Evolutionary conservation across 2,113 vertebrate genomes (phyloP).

Genomic region (Hirundichthys speculiger): DNA sequence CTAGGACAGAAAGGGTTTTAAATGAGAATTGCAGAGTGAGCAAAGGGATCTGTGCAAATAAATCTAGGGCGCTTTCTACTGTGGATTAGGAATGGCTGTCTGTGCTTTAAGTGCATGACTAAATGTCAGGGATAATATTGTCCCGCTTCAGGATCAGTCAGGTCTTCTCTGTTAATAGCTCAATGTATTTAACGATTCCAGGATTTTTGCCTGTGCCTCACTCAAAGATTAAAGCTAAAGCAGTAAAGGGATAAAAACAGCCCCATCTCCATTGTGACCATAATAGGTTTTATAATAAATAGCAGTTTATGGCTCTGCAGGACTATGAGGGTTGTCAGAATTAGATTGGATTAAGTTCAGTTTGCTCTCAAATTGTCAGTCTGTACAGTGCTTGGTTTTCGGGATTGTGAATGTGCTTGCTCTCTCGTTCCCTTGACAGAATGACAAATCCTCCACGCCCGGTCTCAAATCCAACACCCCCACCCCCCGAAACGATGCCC

Average conservation of each 20-base stretch:
- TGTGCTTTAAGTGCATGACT: slow-evolving; percentile 79
- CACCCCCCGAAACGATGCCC: slow-evolving; percentile 91
- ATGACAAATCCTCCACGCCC: slow-evolving; percentile 95
- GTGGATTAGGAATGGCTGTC: slow-evolving; percentile 78
- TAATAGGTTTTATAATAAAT: slow-evolving; percentile 85
- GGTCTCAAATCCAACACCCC: slow-evolving; percentile 97
- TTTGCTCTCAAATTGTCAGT: slow-evolving; percentile 78
- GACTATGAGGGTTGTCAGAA: slow-evolving; percentile 80
- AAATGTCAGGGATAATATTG: slow-evolving; percentile 81
- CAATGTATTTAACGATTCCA: slow-evolving; percentile 79
- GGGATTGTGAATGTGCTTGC: slow-evolving; percentile 66
- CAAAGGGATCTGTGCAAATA: slow-evolving; percentile 64
- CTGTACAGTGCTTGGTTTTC: slow-evolving; percentile 66
- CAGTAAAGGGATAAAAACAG: slow-evolving; percentile 75
- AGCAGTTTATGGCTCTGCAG: slow-evolving; percentile 78
- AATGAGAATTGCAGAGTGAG: slow-evolving; percentile 55
- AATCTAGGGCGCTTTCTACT: slow-evolving; percentile 64
- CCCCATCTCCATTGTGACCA: slow-evolving; percentile 77
- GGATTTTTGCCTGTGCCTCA: slow-evolving; percentile 67
- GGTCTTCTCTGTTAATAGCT: slow-evolving; percentile 78
- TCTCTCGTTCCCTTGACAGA: slow-evolving; percentile 79
- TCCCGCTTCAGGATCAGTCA: slow-evolving; percentile 77
- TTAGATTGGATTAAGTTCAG: slow-evolving; percentile 81
- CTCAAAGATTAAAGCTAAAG: slow-evolving; percentile 80
- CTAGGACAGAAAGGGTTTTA: slow-evolving; percentile 63